Evolutionary conservation across 2,797 vertebrate species (phyloP).

Genomic region (Diplodus sargus): DNA sequence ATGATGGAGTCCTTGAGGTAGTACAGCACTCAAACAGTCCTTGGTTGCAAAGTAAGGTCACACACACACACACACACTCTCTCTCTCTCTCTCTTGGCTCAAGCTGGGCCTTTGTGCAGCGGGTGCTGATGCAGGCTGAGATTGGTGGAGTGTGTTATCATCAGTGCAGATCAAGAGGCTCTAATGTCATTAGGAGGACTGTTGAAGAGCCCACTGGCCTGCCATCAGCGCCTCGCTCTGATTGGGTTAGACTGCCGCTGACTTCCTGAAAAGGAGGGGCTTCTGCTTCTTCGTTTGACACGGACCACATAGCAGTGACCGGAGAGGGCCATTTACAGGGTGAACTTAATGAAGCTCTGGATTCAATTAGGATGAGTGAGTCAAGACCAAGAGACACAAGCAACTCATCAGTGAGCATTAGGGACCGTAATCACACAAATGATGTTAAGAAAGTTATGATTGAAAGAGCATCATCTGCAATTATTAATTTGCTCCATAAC

Average conservation of each 20-base stretch:
- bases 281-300: conserved; percentile 31
- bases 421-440: conserved; percentile 26
- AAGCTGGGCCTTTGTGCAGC: conserved; percentile 38
- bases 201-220: conserved; percentile 68
- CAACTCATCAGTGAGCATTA: conserved; percentile 44
- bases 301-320: conserved; percentile 13
- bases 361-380: conserved; percentile 53
- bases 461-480: conserved; percentile 16
- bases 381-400: conserved; percentile 27
- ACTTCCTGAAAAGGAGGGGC: conserved; percentile 65
- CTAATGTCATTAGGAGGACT: conserved; percentile 75
- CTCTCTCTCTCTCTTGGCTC: conserved; percentile 35
- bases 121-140: conserved; percentile 64
- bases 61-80: conserved; percentile 5
- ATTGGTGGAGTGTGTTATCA: conserved; percentile 70
- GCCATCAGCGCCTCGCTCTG: conserved; percentile 58
- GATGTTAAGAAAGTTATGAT: conserved; percentile 13
- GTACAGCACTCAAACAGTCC: conserved; percentile 57
- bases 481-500: conserved; percentile 1
- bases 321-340: conserved; percentile 40
- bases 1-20: conserved; percentile 52
- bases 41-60: conserved; percentile 64
- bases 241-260: conserved; percentile 61
- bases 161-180: conserved; percentile 72
- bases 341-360: conserved; percentile 57